phyloP scores from a whole-genome alignment of 2,797 vertebrate species.

The Characodon lateralis region DNA sequence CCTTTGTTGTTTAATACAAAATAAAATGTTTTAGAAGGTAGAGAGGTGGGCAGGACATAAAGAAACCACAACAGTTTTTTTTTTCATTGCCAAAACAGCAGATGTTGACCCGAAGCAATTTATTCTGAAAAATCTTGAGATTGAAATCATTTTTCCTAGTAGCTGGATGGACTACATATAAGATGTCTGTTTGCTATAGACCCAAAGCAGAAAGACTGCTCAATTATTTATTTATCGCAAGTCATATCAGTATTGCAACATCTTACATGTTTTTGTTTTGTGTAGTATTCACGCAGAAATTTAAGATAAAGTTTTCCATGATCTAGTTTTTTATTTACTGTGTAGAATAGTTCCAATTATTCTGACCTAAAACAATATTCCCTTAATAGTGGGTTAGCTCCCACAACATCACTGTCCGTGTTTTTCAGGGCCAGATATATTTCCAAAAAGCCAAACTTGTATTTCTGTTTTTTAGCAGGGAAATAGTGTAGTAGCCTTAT shows the following conservation, averaged over 20 bases:
- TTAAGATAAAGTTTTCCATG: not conserved
- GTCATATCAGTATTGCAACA: not conserved
- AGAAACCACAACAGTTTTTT: too few relatives aligned
- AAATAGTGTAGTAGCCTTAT: not conserved
- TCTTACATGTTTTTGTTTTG: not conserved
- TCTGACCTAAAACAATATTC: not conserved
- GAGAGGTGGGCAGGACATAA: not conserved
- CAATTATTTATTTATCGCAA: not conserved
- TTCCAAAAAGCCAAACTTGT: not conserved
- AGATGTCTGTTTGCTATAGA: not conserved
- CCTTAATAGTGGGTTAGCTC: not conserved
- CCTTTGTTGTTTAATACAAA: too few relatives aligned
- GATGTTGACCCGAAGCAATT: not conserved
- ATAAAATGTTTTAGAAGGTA: not conserved
- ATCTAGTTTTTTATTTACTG: not conserved
- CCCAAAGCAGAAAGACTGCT: not conserved
- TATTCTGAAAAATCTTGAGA: not conserved
- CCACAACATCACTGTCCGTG: not conserved
- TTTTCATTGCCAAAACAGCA: not conserved
- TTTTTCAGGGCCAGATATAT: not conserved
- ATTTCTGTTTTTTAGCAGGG: not conserved
- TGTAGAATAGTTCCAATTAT: not conserved
- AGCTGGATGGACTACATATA: not conserved
- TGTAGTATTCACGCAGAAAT: too few relatives aligned
- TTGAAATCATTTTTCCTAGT: not conserved